A percentile compares a stretch with the other conserved stretches of the same genome.
Evolutionary conservation across 1,140 invertebrate genomes (phyloP).

Genomic region (Hyposmocoma kahamanoa): DNA sequence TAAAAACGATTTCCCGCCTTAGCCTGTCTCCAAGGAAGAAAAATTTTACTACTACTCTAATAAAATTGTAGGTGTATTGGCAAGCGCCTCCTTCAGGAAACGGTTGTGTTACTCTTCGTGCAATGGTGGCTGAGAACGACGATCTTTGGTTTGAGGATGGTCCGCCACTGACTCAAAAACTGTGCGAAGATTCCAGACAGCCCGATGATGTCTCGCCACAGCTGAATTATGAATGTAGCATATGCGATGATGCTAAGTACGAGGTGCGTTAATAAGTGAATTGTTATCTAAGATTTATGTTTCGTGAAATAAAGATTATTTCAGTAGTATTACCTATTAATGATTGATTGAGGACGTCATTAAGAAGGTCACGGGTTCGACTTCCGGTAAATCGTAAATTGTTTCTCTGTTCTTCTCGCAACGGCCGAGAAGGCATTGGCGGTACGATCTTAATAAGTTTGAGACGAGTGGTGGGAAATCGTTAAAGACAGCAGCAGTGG

Average conservation of each 20-base stretch:
- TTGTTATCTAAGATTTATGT: neutral
- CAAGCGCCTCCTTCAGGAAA: constrained; percentile 48
- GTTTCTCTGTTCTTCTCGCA: too few species aligned
- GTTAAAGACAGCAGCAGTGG: too few species aligned
- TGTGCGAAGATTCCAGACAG: constrained; percentile 55
- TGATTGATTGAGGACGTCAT: too few species aligned
- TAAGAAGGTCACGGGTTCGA: too few species aligned
- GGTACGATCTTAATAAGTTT: too few species aligned
- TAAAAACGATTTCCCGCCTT: too few species aligned
- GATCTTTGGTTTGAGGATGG: constrained; percentile 57
- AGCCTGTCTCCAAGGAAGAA: too few species aligned
- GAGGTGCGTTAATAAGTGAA: constrained; percentile 48
- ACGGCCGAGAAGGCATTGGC: too few species aligned
- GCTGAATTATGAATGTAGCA: constrained; percentile 42
- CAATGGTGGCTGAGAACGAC: constrained; percentile 55
- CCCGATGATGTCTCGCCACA: constrained; percentile 52
- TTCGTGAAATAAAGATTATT: neutral
- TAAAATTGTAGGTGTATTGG: constrained; percentile 64
- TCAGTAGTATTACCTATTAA: too few species aligned
- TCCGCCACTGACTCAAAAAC: constrained; percentile 29
- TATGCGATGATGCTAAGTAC: constrained; percentile 64
- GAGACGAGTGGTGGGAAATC: too few species aligned
- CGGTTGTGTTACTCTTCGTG: constrained; percentile 50
- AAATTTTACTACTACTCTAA: too few species aligned
- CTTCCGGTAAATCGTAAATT: too few species aligned